Base-by-base conservation (phyloP, 1,140 invertebrate species). In the Drosophila bipectinata region DNA sequence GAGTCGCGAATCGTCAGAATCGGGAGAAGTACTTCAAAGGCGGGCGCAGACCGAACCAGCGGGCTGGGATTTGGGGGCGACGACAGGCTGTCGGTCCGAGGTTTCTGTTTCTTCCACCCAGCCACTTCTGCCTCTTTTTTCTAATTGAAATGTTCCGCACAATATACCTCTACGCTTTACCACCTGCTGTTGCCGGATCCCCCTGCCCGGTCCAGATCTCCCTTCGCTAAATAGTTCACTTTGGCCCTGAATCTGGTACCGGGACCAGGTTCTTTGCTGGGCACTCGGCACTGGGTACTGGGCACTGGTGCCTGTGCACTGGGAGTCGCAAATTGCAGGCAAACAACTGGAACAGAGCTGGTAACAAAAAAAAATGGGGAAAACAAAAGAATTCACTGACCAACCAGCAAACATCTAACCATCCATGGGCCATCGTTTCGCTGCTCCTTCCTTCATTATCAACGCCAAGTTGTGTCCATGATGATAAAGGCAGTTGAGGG, bases 61-160 rank as follows among this genome's bases (percentile, higher is more conserved):
- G 14, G n/a, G 41, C 6, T 15, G 32, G 28, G 24, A 26, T n/a
- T 83, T 79, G 80, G 80, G 77, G 80, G 55, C 77, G 81, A 81
- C 81, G 82, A 87, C 81, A 78, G 81, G 49, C 82, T 85, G 82
- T 67, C 81, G 72, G 72, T 80, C 79, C 68, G 66, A 58, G 82
- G 73, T 84, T 67, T 76, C 68, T 58, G 44, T 47, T 47, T 51
- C 14, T 51, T 44, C 60, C 49, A 54, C 39, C 59, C 37, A 53
- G 61, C 71, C 53, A 64, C 51, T 77, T 74, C 58, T 47, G 62
- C 53, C 72, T 66, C 82, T 48, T 44, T 74, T 58, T 88, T 82
- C 83, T 87, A 87, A 87, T 87, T 87, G 82, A 87, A 87, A 87
- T 87, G 82, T 87, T 87, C 71, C 68, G 78, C 83, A 76, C 82